Base-by-base conservation (phyloP, 2,797 vertebrate species). In the Tinamus major region DNA sequence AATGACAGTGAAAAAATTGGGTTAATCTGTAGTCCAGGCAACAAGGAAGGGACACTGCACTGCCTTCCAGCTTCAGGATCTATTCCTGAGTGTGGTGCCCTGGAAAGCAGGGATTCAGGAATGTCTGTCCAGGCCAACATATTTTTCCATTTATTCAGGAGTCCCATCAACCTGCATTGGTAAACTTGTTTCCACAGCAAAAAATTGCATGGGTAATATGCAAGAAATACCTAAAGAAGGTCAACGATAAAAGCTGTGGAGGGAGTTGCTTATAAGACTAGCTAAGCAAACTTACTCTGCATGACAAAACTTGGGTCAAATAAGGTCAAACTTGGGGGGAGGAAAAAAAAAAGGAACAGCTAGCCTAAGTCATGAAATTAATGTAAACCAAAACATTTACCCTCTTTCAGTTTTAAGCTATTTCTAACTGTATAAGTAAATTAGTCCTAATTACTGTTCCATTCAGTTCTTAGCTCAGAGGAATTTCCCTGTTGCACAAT, bases 1-100 rank as follows among this genome's bases (percentile, higher is more conserved):
- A 93, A 65, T 21, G 15, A 74, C 35, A 84, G 29, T 49, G 74
- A 81, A 91, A 56, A 86, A 96, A 95, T 84, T 92, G 80, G 89
- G 92, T 91, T 87, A 72, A 94, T 55, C 65, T 93, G 84, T 71
- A 89, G 39, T 53, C 20, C 62, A 68, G 12, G 67, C 56, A 91
- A 69, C 55, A 90, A 80, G 76, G 84, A 71, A 55, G 78, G 42
- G 70, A 17, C 6, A 12, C 44, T 83, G 90, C 4, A 1, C 51
- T 77, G 68, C 37, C 63, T 95, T 74, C 8, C 31, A 87, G 39
- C 29, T 80, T 80, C 70, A 58, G 61, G 31, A 62, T 2, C 46
- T 79, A 0, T 63, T 39, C 46, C 58, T n/a, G 48, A 63, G 48
- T 3, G 27, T 15, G 59, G 69, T 20, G 41, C 5, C 71, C 87